These are phyloP conservation scores for Smutsia gigantea DNA, from an alignment of 2,797 vertebrate species.

Conservation along the genomic window DNA sequence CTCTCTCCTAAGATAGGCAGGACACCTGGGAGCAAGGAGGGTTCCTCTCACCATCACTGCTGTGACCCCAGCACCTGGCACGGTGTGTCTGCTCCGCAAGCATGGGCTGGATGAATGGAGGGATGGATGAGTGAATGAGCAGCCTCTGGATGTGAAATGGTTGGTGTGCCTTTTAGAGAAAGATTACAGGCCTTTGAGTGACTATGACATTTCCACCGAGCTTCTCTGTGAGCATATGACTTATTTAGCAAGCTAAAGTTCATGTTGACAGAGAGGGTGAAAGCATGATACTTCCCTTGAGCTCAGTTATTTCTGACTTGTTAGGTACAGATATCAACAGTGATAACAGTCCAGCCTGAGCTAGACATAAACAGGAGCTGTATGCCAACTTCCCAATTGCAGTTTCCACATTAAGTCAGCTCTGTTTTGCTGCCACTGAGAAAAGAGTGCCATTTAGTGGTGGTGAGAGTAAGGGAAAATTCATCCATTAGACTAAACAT, in stretches of 20 bases:
- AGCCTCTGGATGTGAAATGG: neutral
- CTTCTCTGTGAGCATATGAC: constrained; percentile 46
- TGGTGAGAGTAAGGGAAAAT: constrained; percentile 1
- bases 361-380: constrained; percentile 60
- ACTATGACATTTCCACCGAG: constrained; percentile 50
- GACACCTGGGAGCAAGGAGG: neutral
- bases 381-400: constrained; percentile 63
- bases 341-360: constrained; percentile 60
- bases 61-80: neutral
- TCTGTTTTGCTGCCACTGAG: constrained; percentile 64
- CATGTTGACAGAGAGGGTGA: constrained; percentile 74
- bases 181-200: neutral
- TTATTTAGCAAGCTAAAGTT: constrained; percentile 78
- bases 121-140: neutral
- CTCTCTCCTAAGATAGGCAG: neutral
- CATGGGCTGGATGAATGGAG: neutral
- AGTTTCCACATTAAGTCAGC: constrained; percentile 58
- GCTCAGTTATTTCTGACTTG: constrained; percentile 74
- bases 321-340: constrained; percentile 51
- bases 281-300: constrained; percentile 44
- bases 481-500: constrained; percentile 10
- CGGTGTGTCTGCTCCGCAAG: neutral
- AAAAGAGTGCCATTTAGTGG: constrained; percentile 63
- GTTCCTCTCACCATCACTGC: neutral
- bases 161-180: neutral